Evolutionary conservation across 2,113 vertebrate genomes (phyloP).

Genomic region (Typhlomys cinereus): DNA sequence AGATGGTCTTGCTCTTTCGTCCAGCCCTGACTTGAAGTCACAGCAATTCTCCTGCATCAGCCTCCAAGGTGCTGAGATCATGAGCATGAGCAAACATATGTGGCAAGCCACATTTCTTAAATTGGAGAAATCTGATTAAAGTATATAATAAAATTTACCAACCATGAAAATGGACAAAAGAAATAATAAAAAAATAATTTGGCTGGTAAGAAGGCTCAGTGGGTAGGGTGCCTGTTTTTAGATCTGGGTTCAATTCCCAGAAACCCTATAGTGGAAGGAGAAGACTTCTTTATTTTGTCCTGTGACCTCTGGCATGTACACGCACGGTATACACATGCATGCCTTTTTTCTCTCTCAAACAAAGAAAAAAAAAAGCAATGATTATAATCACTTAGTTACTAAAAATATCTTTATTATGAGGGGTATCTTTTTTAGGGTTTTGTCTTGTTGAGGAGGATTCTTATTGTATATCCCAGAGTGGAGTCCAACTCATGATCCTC

Average conservation of each 20-base stretch:
- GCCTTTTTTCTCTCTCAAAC: too few species aligned
- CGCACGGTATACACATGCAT: too few species aligned
- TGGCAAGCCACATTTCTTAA: background rate
- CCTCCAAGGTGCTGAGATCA: background rate
- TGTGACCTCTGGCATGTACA: too few species aligned
- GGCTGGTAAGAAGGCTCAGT: background rate
- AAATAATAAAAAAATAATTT: background rate
- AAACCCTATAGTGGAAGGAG: too few species aligned
- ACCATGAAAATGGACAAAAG: background rate
- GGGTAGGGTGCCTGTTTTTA: too few species aligned
- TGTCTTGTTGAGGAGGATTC: background rate
- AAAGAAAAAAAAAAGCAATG: too few species aligned
- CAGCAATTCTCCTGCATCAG: background rate
- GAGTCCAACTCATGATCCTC: background rate
- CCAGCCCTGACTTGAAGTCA: background rate
- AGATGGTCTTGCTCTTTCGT: too few species aligned
- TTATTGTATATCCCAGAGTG: background rate
- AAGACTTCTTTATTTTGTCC: too few species aligned
- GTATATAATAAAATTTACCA: background rate
- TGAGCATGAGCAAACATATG: background rate
- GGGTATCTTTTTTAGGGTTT: background rate
- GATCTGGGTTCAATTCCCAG: too few species aligned
- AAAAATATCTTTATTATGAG: background rate
- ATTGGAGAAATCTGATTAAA: slow-evolving; percentile 47
- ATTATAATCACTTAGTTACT: background rate